Conservation (phyloP, 2,888 invertebrate genomes). For the Philopedon plagiatum region DNA sequence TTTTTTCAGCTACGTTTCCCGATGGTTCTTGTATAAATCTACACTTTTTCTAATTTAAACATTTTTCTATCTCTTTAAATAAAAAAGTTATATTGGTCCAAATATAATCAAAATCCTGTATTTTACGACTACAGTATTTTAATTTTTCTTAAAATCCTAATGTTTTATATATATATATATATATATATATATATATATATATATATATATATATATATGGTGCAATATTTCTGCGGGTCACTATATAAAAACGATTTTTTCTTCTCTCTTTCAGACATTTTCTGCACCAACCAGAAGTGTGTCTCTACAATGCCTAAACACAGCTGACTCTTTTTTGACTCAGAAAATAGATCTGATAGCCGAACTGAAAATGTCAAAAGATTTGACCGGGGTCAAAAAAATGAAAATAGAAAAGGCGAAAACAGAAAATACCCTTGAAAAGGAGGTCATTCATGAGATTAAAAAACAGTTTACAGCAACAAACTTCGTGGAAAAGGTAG, state of each 20-base stretch:
- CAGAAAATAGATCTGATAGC: slow-evolving; percentile 91
- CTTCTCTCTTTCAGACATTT: slow-evolving; percentile 72
- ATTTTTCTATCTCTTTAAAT: too few relatives aligned
- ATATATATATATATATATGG: too few relatives aligned
- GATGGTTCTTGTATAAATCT: too few relatives aligned
- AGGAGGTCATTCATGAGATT: slow-evolving; percentile 87
- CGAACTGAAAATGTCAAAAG: slow-evolving; percentile 92
- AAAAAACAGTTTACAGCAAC: slow-evolving; percentile 87
- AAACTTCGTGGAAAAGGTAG: slow-evolving; percentile 93
- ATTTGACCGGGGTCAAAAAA: slow-evolving; percentile 94
- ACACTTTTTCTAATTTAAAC: too few relatives aligned
- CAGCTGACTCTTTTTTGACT: slow-evolving; percentile 76
- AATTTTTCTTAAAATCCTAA: too few relatives aligned
- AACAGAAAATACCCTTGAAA: slow-evolving; percentile 86
- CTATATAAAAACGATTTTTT: background rate
- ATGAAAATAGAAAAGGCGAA: slow-evolving; percentile 91
- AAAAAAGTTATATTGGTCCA: too few relatives aligned
- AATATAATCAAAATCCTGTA: too few relatives aligned
- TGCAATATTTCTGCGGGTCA: background rate
- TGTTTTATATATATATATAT: too few relatives aligned
- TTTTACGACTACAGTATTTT: too few relatives aligned
- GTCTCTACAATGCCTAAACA: slow-evolving; percentile 80
- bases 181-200: too few relatives aligned
- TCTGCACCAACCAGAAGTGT: slow-evolving; percentile 85
- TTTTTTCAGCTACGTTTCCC: too few relatives aligned